Conservation (phyloP, 2,888 invertebrate species). For the Dolichopus griseipennis region DNA sequence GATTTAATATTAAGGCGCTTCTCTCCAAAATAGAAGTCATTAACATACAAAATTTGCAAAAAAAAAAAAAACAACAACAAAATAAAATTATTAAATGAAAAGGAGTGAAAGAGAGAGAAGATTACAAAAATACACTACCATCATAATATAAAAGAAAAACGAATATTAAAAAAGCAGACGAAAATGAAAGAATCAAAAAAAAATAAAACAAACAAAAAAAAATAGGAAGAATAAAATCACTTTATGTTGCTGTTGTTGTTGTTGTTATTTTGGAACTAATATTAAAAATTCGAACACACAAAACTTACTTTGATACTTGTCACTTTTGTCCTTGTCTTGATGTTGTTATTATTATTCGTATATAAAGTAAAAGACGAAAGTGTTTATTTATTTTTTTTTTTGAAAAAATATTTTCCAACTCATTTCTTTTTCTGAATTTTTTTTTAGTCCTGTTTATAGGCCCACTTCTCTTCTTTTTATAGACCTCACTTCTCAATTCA, state of each 20-base stretch:
- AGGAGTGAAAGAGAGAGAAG: not conserved
- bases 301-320: too few species aligned
- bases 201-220: too few species aligned
- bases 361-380: not conserved
- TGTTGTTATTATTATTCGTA: too few species aligned
- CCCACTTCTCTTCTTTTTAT: not conserved
- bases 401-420: not conserved
- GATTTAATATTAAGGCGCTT: conserved; percentile 6
- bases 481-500: not conserved
- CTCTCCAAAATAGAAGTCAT: not conserved
- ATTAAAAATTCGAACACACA: too few species aligned
- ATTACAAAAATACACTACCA: too few species aligned
- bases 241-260: not conserved
- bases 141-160: too few species aligned
- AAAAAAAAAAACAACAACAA: not conserved
- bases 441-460: too few species aligned
- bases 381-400: conserved; percentile 1
- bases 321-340: too few species aligned
- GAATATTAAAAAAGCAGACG: too few species aligned
- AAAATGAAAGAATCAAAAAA: too few species aligned
- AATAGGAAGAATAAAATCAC: too few species aligned
- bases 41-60: not conserved
- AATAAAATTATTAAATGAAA: not conserved
- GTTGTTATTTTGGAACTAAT: not conserved
- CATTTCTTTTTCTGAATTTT: not conserved